Percentiles rank a stretch among this genome's conserved stretches.
These are phyloP conservation scores for Anas bernieri DNA, from an alignment of 2,797 vertebrate genomes.

Conservation along the genomic window DNA sequence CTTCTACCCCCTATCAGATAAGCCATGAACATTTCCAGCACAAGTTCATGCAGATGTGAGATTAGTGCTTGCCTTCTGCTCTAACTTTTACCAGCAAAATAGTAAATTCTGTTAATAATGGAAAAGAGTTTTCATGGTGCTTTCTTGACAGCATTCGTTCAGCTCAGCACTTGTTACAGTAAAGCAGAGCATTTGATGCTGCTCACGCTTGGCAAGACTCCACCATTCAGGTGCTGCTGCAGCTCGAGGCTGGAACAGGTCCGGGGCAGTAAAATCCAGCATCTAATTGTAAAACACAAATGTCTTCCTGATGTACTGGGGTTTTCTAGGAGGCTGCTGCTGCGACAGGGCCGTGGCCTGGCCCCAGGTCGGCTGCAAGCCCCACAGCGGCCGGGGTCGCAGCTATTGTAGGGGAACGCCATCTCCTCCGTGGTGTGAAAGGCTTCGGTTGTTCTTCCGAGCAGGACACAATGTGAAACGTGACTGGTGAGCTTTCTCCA, in stretches of 20 bases:
- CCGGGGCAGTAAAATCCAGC: slow-evolving; percentile 21
- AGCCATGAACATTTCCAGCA: slow-evolving; percentile 12
- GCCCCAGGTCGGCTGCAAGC: not conserved
- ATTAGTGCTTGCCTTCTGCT: not conserved
- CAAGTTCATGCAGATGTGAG: slow-evolving; percentile 23
- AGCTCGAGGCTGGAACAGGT: slow-evolving; percentile 58
- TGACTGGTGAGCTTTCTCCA: slow-evolving; percentile 75
- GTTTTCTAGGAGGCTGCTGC: slow-evolving; percentile 51
- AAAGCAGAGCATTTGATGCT: slow-evolving; percentile 54
- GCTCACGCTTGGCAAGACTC: slow-evolving; percentile 59
- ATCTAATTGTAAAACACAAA: slow-evolving; percentile 67
- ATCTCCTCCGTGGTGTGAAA: slow-evolving; percentile 58
- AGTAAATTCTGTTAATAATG: slow-evolving; percentile 49
- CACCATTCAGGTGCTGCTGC: slow-evolving; percentile 66
- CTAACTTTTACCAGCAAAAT: slow-evolving; percentile 48
- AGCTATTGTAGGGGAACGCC: slow-evolving; percentile 13
- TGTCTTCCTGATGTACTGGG: slow-evolving; percentile 56
- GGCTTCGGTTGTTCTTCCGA: slow-evolving; percentile 64
- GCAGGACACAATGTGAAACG: slow-evolving; percentile 74
- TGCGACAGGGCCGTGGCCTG: not conserved
- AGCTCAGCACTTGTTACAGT: slow-evolving; percentile 62
- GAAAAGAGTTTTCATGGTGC: slow-evolving; percentile 38
- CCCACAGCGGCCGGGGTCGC: not conserved
- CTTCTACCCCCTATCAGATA: accelerated
- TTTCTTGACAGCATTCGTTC: slow-evolving; percentile 38